phyloP scores from a whole-genome alignment of 2,888 invertebrate genomes.

The Phalera bucephala region DNA sequence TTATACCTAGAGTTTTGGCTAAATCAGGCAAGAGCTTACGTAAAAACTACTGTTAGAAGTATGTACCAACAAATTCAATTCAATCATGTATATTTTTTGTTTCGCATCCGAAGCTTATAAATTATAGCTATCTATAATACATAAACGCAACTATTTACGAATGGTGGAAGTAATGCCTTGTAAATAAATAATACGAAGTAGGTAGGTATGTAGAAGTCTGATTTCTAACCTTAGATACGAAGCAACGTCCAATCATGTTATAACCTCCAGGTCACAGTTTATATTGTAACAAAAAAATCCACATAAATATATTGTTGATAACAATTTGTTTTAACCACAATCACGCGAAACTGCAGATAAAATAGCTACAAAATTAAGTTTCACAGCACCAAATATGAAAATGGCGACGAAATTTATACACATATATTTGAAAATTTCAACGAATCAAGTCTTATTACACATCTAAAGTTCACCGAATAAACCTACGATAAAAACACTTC shows the following conservation, averaged over 20 bases:
- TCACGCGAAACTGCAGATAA: slow-evolving; percentile 12
- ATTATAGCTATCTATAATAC: too few species aligned
- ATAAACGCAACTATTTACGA: too few species aligned
- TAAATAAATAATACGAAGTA: too few species aligned
- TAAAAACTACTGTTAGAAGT: too few species aligned
- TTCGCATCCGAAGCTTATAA: too few species aligned
- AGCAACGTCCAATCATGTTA: slow-evolving; percentile 49
- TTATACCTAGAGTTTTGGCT: too few species aligned
- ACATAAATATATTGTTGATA: slow-evolving; percentile 21
- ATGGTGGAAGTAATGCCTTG: too few species aligned
- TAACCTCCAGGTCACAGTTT: slow-evolving; percentile 7
- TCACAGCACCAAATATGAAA: slow-evolving; percentile 46
- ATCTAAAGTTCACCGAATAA: slow-evolving; percentile 2
- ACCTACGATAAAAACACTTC: background rate
- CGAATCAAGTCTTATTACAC: slow-evolving; percentile 8
- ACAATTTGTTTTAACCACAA: slow-evolving; percentile 21
- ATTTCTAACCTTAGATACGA: slow-evolving; percentile 43
- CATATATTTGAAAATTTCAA: slow-evolving; percentile 3
- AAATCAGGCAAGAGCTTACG: too few species aligned
- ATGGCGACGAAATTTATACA: slow-evolving; percentile 50
- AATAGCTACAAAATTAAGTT: slow-evolving; percentile 30
- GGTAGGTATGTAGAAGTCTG: slow-evolving; percentile 3
- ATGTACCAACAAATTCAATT: too few species aligned
- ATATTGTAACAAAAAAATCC: slow-evolving; percentile 20
- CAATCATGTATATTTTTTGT: too few species aligned